These are phyloP conservation scores for Helicoverpa zea DNA, from an alignment of 1,140 invertebrate species.

Conservation along the genomic window DNA sequence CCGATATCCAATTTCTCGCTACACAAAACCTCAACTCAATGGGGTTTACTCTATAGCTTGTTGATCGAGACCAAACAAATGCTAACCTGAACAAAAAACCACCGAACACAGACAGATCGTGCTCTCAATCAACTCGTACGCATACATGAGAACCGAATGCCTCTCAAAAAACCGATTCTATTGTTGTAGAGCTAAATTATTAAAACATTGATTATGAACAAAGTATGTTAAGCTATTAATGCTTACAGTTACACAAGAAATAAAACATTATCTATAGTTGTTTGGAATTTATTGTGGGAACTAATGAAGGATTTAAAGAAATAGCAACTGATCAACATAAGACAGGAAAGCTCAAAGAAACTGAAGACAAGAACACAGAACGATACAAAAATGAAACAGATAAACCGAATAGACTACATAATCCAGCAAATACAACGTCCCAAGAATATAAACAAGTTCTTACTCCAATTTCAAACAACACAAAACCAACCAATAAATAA, in stretches of 20 bases:
- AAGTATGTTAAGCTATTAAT: not conserved
- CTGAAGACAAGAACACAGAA: not conserved
- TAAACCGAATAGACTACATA: not conserved
- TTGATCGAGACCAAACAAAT: conserved; percentile 42
- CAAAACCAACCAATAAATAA: conserved; percentile 35
- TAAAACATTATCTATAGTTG: too few relatives aligned
- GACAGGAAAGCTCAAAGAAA: not conserved
- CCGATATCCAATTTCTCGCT: conserved; percentile 27
- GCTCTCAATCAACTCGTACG: conserved; percentile 27
- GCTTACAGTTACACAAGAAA: too few relatives aligned
- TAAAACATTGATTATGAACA: not conserved
- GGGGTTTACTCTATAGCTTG: conserved; percentile 29
- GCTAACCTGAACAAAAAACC: conserved; percentile 16
- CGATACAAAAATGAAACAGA: not conserved
- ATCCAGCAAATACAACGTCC: conserved; percentile 30
- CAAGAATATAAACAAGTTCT: conserved; percentile 24
- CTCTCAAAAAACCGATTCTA: conserved; percentile 13
- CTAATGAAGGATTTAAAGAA: too few relatives aligned
- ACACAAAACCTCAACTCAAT: conserved; percentile 37
- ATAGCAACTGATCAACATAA: not conserved
- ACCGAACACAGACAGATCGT: conserved; percentile 12
- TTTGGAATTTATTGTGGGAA: too few relatives aligned
- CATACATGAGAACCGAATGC: not conserved
- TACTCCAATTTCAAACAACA: conserved; percentile 42
- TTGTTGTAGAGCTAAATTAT: not conserved